A percentile compares a stretch with the other conserved stretches of the same genome.
These are phyloP conservation scores for Panagrolaimus sp. DNA, from an alignment of 1,140 invertebrate genomes.

Conservation along the genomic window DNA sequence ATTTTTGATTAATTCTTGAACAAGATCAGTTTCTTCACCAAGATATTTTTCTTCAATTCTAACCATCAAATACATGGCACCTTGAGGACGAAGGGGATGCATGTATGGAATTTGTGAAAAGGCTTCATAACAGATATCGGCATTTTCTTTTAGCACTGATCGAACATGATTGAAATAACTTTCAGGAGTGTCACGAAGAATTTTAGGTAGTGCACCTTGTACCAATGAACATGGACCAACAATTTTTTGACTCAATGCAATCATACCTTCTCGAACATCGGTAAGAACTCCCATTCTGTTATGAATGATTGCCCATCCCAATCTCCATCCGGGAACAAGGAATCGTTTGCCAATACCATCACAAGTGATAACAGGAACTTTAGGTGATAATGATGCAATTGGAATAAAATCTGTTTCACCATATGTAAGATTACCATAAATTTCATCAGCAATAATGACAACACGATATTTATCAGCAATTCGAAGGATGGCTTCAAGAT, in stretches of 20 bases:
- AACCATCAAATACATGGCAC: slow-evolving; percentile 97
- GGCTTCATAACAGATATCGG: slow-evolving; percentile 70
- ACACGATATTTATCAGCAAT: slow-evolving; percentile 72
- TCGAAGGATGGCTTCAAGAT: slow-evolving; percentile 74
- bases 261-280: slow-evolving; percentile 58
- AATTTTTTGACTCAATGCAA: slow-evolving; percentile 57
- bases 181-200: slow-evolving; percentile 76
- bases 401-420: slow-evolving; percentile 71
- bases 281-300: slow-evolving; percentile 68
- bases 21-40: slow-evolving; percentile 77
- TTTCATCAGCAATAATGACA: slow-evolving; percentile 93
- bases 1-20: slow-evolving; percentile 78
- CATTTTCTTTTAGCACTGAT: slow-evolving; percentile 73
- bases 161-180: slow-evolving; percentile 74
- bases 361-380: slow-evolving; percentile 86
- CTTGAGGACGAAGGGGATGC: slow-evolving; percentile 84
- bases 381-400: slow-evolving; percentile 73
- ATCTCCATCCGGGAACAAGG: slow-evolving; percentile 88
- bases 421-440: slow-evolving; percentile 88
- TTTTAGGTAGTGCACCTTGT: slow-evolving; percentile 83
- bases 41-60: slow-evolving; percentile 73
- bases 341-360: slow-evolving; percentile 89
- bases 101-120: slow-evolving; percentile 73
- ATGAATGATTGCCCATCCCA: slow-evolving; percentile 92
- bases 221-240: slow-evolving; percentile 61